Base-by-base conservation (phyloP, 2,797 vertebrate species). In the Sebastes reedi region DNA sequence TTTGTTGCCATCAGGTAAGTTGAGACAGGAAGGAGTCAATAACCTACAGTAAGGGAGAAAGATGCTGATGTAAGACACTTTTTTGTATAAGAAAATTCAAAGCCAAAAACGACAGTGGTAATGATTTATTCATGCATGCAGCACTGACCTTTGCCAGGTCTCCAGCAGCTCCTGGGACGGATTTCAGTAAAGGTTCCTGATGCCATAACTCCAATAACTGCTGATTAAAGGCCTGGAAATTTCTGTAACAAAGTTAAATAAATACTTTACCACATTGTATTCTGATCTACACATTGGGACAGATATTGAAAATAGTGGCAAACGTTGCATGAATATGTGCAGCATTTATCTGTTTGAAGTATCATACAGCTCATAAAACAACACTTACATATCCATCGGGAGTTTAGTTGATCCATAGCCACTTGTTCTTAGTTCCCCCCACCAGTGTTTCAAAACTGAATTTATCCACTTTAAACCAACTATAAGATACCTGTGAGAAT, bases 361-460 rank as follows among this genome's bases (percentile, higher is more conserved):
- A 64, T 62, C 11, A 27, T n/a, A 60, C n/a, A 59, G 11, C 25
- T 71, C 11, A 68, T 34, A 67, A 77, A 87, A 82, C 13, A 61
- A 69, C 12, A 87, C 96, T 92, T 92, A 98, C 98, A 93, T 93
- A 93, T 99, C 97, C 50, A 95, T 90, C 77, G 81, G 62, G 67
- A n/a, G 34, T 30, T 86, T 71, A 34, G 85, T 72, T 58, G 84
- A 81, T 85, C 88, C 88, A 87, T 91, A 95, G 79, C 94, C 92
- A 80, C 96, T 95, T 79, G 88, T 85, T 86, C 94, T 96, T 1
- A 99, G 93, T 69, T 97, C 96, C 87, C 96, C 94, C 96, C 95
- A 95, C 97, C 98, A 99, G 77, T 95, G 96, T 89, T 96, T 97
- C 93, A 99, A 94, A 89, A 98, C 96, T 77, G 97, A 97, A 89